phyloP scores from a whole-genome alignment of 1,140 invertebrate species.

The Nixonia krombeini region DNA sequence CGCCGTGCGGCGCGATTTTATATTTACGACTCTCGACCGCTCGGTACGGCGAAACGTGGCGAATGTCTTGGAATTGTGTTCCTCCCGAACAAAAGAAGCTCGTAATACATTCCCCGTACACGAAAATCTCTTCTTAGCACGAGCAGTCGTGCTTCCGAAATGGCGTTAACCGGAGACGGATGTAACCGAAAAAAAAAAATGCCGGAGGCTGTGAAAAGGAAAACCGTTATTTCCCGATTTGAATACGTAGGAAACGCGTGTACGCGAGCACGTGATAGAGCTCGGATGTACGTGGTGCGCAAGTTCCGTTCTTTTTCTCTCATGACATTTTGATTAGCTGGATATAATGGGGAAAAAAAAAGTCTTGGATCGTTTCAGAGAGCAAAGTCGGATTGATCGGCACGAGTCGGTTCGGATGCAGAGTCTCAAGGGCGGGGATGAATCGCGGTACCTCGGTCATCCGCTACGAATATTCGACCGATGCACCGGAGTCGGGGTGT shows the following conservation, averaged over 20 bases:
- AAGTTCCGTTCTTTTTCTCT: too few species aligned
- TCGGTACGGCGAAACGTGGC: slow-evolving; percentile 9
- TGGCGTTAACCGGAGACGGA: too few species aligned
- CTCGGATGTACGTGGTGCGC: not conserved
- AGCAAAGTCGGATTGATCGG: slow-evolving; percentile 22
- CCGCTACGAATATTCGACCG: slow-evolving; percentile 31
- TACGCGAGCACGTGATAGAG: not conserved
- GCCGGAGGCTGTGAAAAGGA: too few species aligned
- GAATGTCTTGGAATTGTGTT: too few species aligned
- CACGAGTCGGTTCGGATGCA: slow-evolving; percentile 9
- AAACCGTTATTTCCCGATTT: too few species aligned
- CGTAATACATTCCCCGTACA: too few species aligned
- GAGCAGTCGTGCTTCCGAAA: too few species aligned
- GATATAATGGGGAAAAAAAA: slow-evolving; percentile 27
- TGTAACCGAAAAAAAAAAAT: too few species aligned
- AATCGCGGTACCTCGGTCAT: slow-evolving; percentile 26
- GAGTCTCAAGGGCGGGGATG: slow-evolving; percentile 39
- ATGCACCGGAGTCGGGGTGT: slow-evolving; percentile 18
- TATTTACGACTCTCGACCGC: slow-evolving; percentile 12
- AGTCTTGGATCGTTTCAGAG: too few species aligned
- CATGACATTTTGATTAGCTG: not conserved
- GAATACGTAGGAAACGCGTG: not conserved
- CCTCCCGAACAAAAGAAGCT: too few species aligned
- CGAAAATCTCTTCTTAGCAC: too few species aligned
- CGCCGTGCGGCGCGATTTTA: not conserved